Conservation (phyloP, 2,797 vertebrate genomes). For the Chaunax sp. region DNA sequence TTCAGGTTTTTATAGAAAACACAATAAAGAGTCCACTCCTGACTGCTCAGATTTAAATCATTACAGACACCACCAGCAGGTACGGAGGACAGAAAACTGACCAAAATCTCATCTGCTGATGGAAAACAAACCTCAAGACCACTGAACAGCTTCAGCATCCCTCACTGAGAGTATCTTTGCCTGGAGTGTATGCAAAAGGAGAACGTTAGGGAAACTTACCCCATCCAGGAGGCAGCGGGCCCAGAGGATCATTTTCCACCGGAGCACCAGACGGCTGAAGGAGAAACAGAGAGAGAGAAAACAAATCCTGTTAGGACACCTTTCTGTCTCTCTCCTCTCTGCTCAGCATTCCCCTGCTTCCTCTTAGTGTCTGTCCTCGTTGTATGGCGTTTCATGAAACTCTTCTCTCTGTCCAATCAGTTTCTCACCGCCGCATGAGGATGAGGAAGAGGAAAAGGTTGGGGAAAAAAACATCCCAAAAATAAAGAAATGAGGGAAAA, state of each 20-base stretch:
- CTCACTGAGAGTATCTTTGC: not conserved
- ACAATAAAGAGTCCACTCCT: not conserved
- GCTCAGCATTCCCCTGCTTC: not conserved
- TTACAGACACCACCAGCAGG: not conserved
- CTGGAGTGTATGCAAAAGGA: not conserved
- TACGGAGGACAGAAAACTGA: not conserved
- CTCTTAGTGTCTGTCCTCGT: constrained; percentile 11
- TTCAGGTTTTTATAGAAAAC: constrained; percentile 1
- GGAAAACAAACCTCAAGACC: not conserved
- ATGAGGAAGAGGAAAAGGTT: constrained; percentile 1
- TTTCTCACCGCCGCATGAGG: constrained; percentile 3
- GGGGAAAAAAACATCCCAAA: constrained; percentile 10
- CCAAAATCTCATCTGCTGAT: not conserved
- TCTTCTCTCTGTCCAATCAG: not conserved
- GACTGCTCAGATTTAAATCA: not conserved
- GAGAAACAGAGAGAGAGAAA: constrained; percentile 79
- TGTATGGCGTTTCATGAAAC: not conserved
- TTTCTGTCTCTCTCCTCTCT: constrained; percentile 31
- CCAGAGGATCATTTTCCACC: constrained; percentile 94
- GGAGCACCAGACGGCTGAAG: constrained; percentile 88
- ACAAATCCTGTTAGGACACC: constrained; percentile 74
- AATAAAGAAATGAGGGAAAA: constrained; percentile 16
- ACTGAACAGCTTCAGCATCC: not conserved
- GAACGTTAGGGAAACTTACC: constrained; percentile 86
- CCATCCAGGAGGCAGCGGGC: constrained; percentile 94